Evolutionary conservation across 2,888 invertebrate genomes (phyloP).

Genomic region (Julus scanicus): DNA sequence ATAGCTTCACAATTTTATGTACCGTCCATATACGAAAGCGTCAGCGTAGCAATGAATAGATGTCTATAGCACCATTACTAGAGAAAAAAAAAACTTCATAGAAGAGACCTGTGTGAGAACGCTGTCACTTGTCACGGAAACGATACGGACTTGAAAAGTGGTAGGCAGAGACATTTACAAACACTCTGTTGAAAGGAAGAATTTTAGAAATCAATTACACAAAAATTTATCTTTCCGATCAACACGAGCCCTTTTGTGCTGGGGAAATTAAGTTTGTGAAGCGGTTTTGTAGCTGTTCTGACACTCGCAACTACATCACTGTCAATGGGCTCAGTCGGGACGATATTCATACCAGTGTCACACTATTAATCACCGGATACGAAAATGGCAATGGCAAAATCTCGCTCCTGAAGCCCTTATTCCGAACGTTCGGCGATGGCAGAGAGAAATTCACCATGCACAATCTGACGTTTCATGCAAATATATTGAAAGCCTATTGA

Average conservation of each 20-base stretch:
- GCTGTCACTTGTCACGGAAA: slow-evolving; percentile 55
- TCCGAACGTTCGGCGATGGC: not conserved
- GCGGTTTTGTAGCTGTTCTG: slow-evolving; percentile 49
- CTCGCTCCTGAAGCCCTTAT: not conserved
- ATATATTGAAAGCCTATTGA: slow-evolving; percentile 36
- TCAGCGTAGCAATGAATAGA: not conserved
- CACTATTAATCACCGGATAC: slow-evolving; percentile 53
- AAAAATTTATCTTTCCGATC: slow-evolving; percentile 56
- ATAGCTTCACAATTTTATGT: slow-evolving; percentile 44
- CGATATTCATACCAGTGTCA: slow-evolving; percentile 55
- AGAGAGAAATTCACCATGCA: not conserved
- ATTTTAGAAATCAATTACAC: slow-evolving; percentile 56
- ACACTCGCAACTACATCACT: slow-evolving; percentile 53
- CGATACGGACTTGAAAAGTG: slow-evolving; percentile 55
- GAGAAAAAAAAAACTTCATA: slow-evolving; percentile 20
- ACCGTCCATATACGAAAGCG: not conserved
- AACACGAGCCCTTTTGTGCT: slow-evolving; percentile 53
- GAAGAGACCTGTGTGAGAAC: slow-evolving; percentile 28
- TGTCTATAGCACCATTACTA: not conserved
- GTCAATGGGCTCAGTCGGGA: slow-evolving; percentile 52
- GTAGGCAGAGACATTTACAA: slow-evolving; percentile 52
- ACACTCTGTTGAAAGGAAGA: slow-evolving; percentile 55
- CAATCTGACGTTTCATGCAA: slow-evolving; percentile 34
- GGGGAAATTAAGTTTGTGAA: slow-evolving; percentile 54
- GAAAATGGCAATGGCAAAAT: slow-evolving; percentile 49